Conservation (phyloP, 1,140 invertebrate genomes). For the Ephestia elutella region DNA sequence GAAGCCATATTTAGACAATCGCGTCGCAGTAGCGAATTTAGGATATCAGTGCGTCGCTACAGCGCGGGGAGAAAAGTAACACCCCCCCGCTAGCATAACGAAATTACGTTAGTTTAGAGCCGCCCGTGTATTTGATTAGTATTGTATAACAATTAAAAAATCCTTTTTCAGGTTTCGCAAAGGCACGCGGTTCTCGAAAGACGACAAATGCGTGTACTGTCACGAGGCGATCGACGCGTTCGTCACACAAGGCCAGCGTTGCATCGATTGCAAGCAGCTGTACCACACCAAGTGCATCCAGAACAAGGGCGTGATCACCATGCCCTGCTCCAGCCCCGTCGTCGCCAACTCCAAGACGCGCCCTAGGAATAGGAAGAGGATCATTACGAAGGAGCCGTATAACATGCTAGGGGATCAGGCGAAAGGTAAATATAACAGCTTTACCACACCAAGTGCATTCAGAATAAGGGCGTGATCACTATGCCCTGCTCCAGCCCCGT, state of each 20-base stretch:
- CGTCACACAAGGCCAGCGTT: conserved; percentile 87
- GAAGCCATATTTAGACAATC: no score
- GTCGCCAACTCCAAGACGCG: conserved; percentile 40
- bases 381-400: conserved; percentile 56
- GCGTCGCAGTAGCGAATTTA: no score
- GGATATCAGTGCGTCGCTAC: no score
- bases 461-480: conserved; percentile 83
- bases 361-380: conserved; percentile 71
- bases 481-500: conserved; percentile 77
- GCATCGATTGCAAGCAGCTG: conserved; percentile 86
- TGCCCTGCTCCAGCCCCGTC: conserved; percentile 76
- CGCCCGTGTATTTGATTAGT: no score
- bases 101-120: no score
- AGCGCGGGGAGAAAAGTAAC: no score
- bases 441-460: conserved; percentile 92
- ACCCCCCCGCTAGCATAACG: no score
- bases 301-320: conserved; percentile 82
- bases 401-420: conserved; percentile 71
- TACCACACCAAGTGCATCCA: conserved; percentile 93
- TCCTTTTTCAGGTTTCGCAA: conserved; percentile 81
- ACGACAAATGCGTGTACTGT: conserved; percentile 85
- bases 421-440: conserved; percentile 75
- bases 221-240: conserved; percentile 86
- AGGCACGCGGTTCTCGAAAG: conserved; percentile 82
- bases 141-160: no score